These are phyloP conservation scores for Cerastoderma edule DNA, from an alignment of 2,888 invertebrate genomes.

Conservation along the genomic window DNA sequence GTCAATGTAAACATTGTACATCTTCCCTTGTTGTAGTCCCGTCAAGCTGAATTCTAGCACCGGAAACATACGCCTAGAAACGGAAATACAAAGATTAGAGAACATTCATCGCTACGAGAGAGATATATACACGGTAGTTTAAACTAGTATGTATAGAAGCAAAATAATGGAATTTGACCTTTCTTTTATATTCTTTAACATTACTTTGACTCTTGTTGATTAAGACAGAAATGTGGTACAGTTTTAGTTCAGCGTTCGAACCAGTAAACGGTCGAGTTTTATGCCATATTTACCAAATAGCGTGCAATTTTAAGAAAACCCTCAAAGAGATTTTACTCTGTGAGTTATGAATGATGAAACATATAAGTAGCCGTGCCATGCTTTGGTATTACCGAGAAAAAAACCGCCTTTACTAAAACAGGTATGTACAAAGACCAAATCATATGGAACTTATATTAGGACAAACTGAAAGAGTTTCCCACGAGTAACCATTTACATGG, in stretches of 20 bases:
- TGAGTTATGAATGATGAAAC: too few species aligned
- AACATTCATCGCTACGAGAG: too few species aligned
- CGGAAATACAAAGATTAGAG: not conserved
- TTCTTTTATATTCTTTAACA: not conserved
- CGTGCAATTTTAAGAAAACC: too few species aligned
- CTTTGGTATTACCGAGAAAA: too few species aligned
- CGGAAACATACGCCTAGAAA: constrained; percentile 85
- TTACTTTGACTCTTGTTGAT: not conserved
- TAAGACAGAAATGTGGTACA: not conserved
- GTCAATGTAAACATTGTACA: constrained; percentile 84
- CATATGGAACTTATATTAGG: not conserved
- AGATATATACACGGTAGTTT: too few species aligned
- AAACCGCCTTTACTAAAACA: too few species aligned
- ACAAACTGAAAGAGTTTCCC: not conserved
- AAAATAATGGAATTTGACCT: not conserved
- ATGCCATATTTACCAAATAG: too few species aligned
- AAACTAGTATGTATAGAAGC: not conserved
- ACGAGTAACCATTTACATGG: not conserved
- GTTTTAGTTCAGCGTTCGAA: not conserved
- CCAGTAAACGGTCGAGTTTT: not conserved
- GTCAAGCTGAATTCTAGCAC: constrained; percentile 83
- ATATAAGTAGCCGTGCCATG: too few species aligned
- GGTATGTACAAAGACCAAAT: too few species aligned
- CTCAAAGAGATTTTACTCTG: too few species aligned
- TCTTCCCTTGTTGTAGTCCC: constrained; percentile 82